These are phyloP conservation scores for Sebastolobus alascanus DNA, from an alignment of 2,797 vertebrate genomes.

Conservation along the genomic window DNA sequence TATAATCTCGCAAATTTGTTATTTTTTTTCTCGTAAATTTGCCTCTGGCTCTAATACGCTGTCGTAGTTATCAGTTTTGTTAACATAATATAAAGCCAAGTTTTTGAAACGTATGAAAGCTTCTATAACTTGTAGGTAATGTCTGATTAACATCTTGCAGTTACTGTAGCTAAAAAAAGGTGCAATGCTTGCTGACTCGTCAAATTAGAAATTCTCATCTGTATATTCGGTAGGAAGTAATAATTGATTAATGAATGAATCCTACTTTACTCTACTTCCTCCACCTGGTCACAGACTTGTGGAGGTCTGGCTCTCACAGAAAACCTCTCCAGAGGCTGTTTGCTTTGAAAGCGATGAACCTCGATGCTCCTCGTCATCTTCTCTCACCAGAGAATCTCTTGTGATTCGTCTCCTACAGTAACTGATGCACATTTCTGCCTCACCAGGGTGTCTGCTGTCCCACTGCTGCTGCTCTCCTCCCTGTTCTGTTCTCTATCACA, in stretches of 20 bases:
- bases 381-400: conserved; percentile 12
- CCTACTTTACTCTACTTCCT: background rate
- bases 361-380: conserved; percentile 15
- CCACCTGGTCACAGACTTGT: background rate
- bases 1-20: too few relatives aligned
- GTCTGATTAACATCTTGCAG: too few relatives aligned
- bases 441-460: conserved; percentile 6
- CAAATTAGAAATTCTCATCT: background rate
- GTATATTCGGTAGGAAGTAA: background rate
- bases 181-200: accelerated
- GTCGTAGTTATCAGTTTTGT: too few relatives aligned
- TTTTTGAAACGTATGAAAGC: too few relatives aligned
- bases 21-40: too few relatives aligned
- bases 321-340: background rate
- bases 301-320: conserved; percentile 18
- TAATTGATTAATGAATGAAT: background rate
- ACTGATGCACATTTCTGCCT: conserved; percentile 6
- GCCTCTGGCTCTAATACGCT: accelerated
- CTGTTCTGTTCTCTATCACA: background rate
- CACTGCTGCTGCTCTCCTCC: conserved; percentile 16
- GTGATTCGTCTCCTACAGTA: conserved; percentile 6
- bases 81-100: too few relatives aligned
- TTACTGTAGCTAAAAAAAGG: background rate
- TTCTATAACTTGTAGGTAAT: too few relatives aligned
- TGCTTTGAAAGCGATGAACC: conserved; percentile 22